Evolutionary conservation across 2,888 invertebrate species (phyloP), one percentile per base, ranked within the genome.

Genomic region (Macropis europaea): DNA sequence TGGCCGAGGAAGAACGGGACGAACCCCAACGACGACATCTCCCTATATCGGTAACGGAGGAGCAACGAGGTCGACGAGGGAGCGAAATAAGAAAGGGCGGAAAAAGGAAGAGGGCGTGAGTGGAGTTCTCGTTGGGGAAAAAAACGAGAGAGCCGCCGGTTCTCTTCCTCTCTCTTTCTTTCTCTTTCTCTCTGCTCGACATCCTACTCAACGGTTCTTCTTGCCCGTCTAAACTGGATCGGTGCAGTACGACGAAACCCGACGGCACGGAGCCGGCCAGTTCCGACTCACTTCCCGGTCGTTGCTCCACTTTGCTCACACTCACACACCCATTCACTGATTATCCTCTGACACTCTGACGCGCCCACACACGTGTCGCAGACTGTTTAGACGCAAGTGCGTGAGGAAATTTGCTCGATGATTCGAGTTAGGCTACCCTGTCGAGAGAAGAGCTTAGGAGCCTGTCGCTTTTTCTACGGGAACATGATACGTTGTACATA

Each of bases 181-280:
- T n/a, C n/a, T n/a, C n/a, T n/a, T n/a, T n/a, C n/a, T n/a, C n/a
- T n/a, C n/a, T n/a, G n/a, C n/a, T n/a, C 77, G 73, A 22, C 68
- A 48, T 47, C 68, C 53, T 54, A 22, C 57, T 54, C 45, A 48
- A 26, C 50, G 15, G 61, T 71, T 62, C 28, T 62, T 45, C 38
- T 30, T 17, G 48, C 54, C 52, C 72, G 72, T 45, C 63, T 73
- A 66, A 84, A 81, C 81, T 79, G 74, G 74, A 78, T 84, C 82
- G 82, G 79, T 81, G 83, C 82, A 82, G 76, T 82, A 82, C 82
- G 75, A 79, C 74, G 83, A 83, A 81, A 80, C 77, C 83, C 86
- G 87, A 84, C 86, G 84, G 77, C 81, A 76, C 68, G 87, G 86
- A 86, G 86, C 87, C 86, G 78, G 75, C 81, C 76, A 82, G 82